A percentile compares a stretch with the other conserved stretches of the same genome.
phyloP scores from a whole-genome alignment of 2,797 vertebrate species.

The Toxotes lorentzi region DNA sequence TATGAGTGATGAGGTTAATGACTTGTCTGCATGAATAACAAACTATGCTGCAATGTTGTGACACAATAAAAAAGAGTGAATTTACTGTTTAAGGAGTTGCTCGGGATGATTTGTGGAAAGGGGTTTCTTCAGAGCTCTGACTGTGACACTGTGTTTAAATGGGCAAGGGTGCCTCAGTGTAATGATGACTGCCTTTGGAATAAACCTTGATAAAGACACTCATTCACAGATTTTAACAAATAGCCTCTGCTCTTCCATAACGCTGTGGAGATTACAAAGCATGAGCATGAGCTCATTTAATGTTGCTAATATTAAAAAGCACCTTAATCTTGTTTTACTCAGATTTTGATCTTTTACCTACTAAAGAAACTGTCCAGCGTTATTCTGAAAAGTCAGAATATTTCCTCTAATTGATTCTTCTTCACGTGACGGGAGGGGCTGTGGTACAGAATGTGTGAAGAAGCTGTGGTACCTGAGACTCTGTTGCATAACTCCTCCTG shows the following conservation, averaged over 20 bases:
- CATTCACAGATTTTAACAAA: conserved; percentile 4
- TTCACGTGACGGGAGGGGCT: conserved; percentile 39
- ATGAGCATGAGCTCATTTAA: too few relatives aligned
- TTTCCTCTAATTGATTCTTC: too few relatives aligned
- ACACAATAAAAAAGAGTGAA: not conserved
- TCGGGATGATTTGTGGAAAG: not conserved
- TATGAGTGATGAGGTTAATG: not conserved
- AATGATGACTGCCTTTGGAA: not conserved
- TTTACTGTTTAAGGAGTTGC: not conserved
- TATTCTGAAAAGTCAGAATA: too few relatives aligned
- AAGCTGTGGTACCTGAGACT: conserved; percentile 89
- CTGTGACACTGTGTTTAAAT: not conserved
- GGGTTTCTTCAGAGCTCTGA: not conserved
- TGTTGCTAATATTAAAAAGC: too few relatives aligned
- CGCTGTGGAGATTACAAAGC: too few relatives aligned
- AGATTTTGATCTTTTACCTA: too few relatives aligned
- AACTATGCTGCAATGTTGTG: accelerated
- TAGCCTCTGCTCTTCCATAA: conserved; percentile 4
- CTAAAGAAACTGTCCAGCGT: too few relatives aligned
- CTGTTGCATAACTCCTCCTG: conserved; percentile 89
- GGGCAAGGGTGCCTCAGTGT: not conserved
- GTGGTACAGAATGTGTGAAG: not conserved
- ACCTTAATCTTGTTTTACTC: too few relatives aligned
- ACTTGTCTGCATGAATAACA: not conserved
- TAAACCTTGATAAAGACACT: not conserved